Evolutionary conservation across 2,888 invertebrate species (phyloP).

Genomic region (Tridacna gigas): DNA sequence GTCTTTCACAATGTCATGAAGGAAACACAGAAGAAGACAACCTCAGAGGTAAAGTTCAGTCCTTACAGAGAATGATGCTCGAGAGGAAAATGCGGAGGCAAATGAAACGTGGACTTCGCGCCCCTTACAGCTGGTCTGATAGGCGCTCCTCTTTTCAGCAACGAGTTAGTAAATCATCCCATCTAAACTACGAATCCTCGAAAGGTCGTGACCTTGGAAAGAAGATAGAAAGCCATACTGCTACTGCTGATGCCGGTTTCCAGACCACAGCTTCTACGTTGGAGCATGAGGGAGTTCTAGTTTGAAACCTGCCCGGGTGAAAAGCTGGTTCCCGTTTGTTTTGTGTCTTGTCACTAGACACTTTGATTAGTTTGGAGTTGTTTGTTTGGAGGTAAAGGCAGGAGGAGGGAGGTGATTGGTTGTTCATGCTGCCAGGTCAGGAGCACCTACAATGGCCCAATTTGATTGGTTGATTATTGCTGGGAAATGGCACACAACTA

Average conservation of each 20-base stretch:
- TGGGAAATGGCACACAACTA: not conserved
- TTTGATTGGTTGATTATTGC: not conserved
- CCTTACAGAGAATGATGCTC: slow-evolving; percentile 94
- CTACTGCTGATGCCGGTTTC: slow-evolving; percentile 43
- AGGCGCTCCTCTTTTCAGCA: slow-evolving; percentile 33
- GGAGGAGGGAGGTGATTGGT: slow-evolving; percentile 2
- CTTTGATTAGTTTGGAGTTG: slow-evolving; percentile 35
- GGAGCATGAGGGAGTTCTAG: slow-evolving; percentile 74
- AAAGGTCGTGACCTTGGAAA: slow-evolving; percentile 42
- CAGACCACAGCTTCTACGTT: slow-evolving; percentile 48
- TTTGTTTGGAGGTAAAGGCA: slow-evolving; percentile 16
- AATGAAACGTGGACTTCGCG: slow-evolving; percentile 89
- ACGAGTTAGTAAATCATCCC: slow-evolving; percentile 28
- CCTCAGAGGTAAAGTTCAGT: slow-evolving; percentile 94
- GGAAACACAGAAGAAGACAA: slow-evolving; percentile 35
- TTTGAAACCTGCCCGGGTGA: slow-evolving; percentile 65
- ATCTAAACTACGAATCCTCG: slow-evolving; percentile 38
- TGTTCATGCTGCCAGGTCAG: slow-evolving; percentile 4
- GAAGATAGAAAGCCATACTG: slow-evolving; percentile 31
- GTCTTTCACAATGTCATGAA: slow-evolving; percentile 18
- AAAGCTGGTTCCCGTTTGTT: slow-evolving; percentile 55
- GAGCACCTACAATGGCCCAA: not conserved
- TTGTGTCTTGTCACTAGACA: slow-evolving; percentile 64
- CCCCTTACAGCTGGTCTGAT: slow-evolving; percentile 75
- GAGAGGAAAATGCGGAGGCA: slow-evolving; percentile 90